phyloP scores from a whole-genome alignment of 2,113 vertebrate genomes.

The Hippocampus zosterae region DNA sequence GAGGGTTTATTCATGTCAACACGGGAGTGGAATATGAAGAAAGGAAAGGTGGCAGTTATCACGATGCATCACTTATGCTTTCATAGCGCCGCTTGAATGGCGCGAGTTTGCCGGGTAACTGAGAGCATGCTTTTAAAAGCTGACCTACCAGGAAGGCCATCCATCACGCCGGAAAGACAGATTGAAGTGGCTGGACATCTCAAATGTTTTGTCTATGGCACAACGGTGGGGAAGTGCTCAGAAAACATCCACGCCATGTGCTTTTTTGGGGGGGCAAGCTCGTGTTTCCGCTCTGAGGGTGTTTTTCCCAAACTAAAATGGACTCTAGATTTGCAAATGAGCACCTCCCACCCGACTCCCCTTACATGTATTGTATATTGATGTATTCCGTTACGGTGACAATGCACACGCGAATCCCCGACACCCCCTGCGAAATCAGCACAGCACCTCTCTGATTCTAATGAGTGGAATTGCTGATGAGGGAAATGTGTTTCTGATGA shows the following conservation, averaged over 20 bases:
- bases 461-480: conserved; percentile 74
- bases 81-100: conserved; percentile 17
- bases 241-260: conserved; percentile 33
- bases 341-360: conserved; percentile 20
- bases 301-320: conserved; percentile 51
- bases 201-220: conserved; percentile 49
- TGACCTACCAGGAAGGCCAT: conserved; percentile 47
- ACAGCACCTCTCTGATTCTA: conserved; percentile 64
- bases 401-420: conserved; percentile 34
- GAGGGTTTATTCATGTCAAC: conserved; percentile 62
- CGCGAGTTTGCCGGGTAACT: conserved; percentile 42
- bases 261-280: conserved; percentile 29
- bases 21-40: conserved; percentile 21
- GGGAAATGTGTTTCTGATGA: conserved; percentile 69
- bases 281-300: conserved; percentile 49
- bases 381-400: conserved; percentile 65
- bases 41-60: conserved; percentile 35
- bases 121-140: conserved; percentile 39
- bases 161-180: conserved; percentile 39
- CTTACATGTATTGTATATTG: conserved; percentile 59
- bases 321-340: conserved; percentile 59
- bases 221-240: conserved; percentile 25
- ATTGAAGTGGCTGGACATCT: conserved; percentile 26
- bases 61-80: conserved; percentile 16
- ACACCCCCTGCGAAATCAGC: conserved; percentile 21